A percentile compares a stretch with the other conserved stretches of the same genome.
Conservation (phyloP, 2,113 vertebrate species). For the Galbula dea region DNA sequence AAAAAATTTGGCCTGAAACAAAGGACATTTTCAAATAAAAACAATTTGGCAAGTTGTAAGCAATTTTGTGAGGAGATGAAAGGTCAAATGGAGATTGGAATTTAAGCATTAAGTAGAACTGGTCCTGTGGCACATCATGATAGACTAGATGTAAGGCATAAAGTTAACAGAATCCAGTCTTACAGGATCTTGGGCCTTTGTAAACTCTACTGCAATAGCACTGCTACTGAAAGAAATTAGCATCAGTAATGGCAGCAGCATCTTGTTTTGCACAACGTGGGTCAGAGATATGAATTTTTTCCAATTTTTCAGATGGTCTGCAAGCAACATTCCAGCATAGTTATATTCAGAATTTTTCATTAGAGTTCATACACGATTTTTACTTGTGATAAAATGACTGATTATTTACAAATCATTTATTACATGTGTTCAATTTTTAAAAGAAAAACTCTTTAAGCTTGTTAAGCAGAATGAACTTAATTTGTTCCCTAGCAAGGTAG, state of each 20-base stretch:
- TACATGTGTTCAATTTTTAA: neutral
- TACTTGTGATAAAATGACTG: neutral
- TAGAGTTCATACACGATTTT: neutral
- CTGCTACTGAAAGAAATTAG: neutral
- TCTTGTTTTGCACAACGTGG: neutral
- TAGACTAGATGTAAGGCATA: neutral
- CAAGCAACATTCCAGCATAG: neutral
- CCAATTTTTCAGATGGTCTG: neutral
- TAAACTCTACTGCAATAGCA: neutral
- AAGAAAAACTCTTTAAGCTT: neutral
- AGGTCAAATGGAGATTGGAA: neutral
- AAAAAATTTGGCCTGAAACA: neutral
- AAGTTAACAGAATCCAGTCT: neutral
- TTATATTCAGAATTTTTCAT: neutral
- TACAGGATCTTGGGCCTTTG: neutral
- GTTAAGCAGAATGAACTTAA: neutral
- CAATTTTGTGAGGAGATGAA: neutral
- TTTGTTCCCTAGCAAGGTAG: neutral
- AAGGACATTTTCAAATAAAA: neutral
- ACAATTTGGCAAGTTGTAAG: neutral
- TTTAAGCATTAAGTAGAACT: neutral
- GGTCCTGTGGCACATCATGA: neutral
- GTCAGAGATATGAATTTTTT: neutral
- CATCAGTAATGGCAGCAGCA: fast-evolving
- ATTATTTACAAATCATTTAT: neutral